These are phyloP conservation scores for Sebastes paucispinis DNA, from an alignment of 2,797 vertebrate genomes.

Conservation along the genomic window DNA sequence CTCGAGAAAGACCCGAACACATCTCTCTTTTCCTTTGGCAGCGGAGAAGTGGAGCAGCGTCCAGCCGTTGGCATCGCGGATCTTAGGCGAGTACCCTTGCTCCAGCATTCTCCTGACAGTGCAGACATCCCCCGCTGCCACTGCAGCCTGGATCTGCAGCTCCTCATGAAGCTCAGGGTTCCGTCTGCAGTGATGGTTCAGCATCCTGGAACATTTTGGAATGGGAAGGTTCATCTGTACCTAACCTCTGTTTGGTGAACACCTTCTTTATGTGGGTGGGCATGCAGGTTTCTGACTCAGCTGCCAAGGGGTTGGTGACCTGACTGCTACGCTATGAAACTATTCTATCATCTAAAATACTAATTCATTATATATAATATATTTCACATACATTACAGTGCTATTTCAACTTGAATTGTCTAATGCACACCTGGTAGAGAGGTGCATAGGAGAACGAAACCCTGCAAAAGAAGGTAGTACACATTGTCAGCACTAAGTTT, in stretches of 20 bases:
- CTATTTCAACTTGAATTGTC: not conserved
- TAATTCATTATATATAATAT: not conserved
- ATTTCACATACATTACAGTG: not conserved
- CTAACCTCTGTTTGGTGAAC: conserved; percentile 39
- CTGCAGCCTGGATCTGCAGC: conserved; percentile 98
- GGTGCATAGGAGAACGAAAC: not conserved
- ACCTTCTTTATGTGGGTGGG: not conserved
- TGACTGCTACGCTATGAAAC: not conserved
- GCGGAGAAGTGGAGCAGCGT: conserved; percentile 98
- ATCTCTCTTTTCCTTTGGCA: conserved; percentile 96
- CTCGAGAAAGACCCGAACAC: conserved; percentile 96
- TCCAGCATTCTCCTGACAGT: conserved; percentile 97
- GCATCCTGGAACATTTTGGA: conserved; percentile 93
- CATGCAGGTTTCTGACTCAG: not conserved
- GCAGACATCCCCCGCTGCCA: conserved; percentile 96
- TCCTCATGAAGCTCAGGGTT: conserved; percentile 98
- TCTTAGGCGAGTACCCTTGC: conserved; percentile 96
- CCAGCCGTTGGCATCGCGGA: conserved; percentile 97
- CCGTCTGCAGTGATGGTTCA: conserved; percentile 98
- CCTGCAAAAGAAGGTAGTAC: not conserved
- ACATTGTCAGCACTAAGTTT: not conserved
- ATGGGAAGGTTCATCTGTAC: conserved; percentile 83
- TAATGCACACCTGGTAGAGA: not conserved
- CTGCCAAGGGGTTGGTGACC: not conserved
- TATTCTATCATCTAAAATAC: not conserved